A percentile compares a stretch with the other conserved stretches of the same genome.
Evolutionary conservation across 2,113 vertebrate genomes (phyloP).

Genomic region (Notiomystis cincta): DNA sequence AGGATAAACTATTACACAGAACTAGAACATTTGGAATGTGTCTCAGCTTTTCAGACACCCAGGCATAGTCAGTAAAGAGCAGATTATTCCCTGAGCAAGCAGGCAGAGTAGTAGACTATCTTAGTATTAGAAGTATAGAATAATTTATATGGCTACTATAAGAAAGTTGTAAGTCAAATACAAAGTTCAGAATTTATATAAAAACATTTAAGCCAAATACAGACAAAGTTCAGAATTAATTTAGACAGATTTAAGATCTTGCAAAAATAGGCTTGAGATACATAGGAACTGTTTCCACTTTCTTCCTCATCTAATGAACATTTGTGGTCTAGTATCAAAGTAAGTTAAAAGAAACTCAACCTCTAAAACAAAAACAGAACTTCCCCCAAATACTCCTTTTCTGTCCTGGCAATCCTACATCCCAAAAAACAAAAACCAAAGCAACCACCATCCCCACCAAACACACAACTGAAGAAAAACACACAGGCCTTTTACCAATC

Average conservation of each 20-base stretch:
- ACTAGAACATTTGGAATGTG: not conserved
- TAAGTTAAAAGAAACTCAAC: not conserved
- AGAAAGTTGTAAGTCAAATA: not conserved
- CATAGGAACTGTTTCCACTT: not conserved
- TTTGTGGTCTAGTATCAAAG: not conserved
- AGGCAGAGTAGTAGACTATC: not conserved
- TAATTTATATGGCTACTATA: not conserved
- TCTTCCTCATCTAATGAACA: not conserved
- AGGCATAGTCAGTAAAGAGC: not conserved
- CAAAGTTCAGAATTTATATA: not conserved
- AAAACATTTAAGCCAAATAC: not conserved
- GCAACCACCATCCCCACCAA: not conserved
- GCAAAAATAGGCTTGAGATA: not conserved
- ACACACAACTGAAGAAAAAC: not conserved
- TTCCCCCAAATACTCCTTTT: not conserved
- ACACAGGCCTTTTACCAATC: not conserved
- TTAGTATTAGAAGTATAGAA: not conserved
- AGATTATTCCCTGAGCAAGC: not conserved
- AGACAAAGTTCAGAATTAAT: not conserved
- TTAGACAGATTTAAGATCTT: not conserved
- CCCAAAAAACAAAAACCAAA: not conserved
- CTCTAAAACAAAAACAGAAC: not conserved
- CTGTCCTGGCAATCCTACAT: not conserved
- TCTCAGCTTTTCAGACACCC: not conserved
- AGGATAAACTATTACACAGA: not conserved